Conservation (phyloP, 2,797 vertebrate genomes). For the Chelon auratus region DNA sequence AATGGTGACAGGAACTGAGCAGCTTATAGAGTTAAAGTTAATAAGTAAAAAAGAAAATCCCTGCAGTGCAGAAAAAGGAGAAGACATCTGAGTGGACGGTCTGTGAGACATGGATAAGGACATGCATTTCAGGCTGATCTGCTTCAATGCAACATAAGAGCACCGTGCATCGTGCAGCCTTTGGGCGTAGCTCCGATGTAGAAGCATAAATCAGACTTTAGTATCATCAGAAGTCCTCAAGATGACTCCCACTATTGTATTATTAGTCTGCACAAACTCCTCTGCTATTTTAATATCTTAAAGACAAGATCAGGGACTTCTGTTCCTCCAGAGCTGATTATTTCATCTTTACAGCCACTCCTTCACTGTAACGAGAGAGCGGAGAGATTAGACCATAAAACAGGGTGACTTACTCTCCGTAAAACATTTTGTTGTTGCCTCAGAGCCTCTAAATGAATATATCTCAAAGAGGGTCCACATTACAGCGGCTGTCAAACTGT, state of each 20-base stretch:
- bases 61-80: no score
- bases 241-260: background rate
- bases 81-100: no score
- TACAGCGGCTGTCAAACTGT: conserved; percentile 20
- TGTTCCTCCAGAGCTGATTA: conserved; percentile 27
- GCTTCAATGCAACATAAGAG: no score
- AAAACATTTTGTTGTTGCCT: conserved; percentile 32
- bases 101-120: no score
- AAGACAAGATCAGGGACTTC: conserved; percentile 16
- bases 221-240: background rate
- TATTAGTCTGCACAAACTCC: background rate
- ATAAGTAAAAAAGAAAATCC: no score
- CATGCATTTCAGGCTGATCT: no score
- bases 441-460: conserved; percentile 30
- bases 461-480: conserved; percentile 25
- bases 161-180: no score
- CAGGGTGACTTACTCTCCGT: conserved; percentile 32
- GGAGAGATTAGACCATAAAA: conserved; percentile 12
- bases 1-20: no score
- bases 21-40: no score
- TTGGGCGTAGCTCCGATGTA: no score
- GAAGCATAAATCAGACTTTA: no score
- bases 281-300: background rate
- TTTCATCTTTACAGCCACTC: conserved; percentile 37
- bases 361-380: conserved; percentile 24